Evolutionary conservation across 2,888 invertebrate genomes (phyloP).

Genomic region (Synanthedon formicaeformis): DNA sequence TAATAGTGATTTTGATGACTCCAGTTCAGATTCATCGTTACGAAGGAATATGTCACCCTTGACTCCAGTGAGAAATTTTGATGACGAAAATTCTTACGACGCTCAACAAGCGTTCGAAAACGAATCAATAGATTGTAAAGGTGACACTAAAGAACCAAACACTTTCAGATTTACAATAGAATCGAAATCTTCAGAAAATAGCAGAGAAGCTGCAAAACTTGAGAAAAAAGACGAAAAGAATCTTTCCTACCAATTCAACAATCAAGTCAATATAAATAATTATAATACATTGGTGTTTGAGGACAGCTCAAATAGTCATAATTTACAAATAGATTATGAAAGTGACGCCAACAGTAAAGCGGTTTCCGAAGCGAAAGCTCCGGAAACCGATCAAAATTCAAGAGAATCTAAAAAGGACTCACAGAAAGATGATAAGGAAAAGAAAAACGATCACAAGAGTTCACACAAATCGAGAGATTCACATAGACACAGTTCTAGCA

Average conservation of each 20-base stretch:
- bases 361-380: constrained; percentile 39
- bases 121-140: constrained; percentile 29
- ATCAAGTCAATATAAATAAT: constrained; percentile 49
- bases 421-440: constrained; percentile 48
- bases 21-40: constrained; percentile 54
- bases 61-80: constrained; percentile 58
- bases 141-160: constrained; percentile 43
- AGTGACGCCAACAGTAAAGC: constrained; percentile 60
- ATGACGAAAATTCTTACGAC: constrained; percentile 61
- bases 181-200: constrained; percentile 38
- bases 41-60: constrained; percentile 60
- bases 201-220: constrained; percentile 24
- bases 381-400: constrained; percentile 38
- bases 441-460: constrained; percentile 43
- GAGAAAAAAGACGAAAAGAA: constrained; percentile 27
- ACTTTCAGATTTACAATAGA: constrained; percentile 55
- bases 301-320: constrained; percentile 60
- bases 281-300: constrained; percentile 52
- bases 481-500: constrained; percentile 43
- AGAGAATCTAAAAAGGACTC: constrained; percentile 43
- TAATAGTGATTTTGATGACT: constrained; percentile 47
- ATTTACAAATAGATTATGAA: constrained; percentile 58
- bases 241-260: constrained; percentile 46
- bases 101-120: constrained; percentile 61
- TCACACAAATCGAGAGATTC: constrained; percentile 55